Percentiles rank a stretch among this genome's conserved stretches.
These are phyloP conservation scores for Notodonta ziczac DNA, from an alignment of 2,888 invertebrate species.

Conservation along the genomic window DNA sequence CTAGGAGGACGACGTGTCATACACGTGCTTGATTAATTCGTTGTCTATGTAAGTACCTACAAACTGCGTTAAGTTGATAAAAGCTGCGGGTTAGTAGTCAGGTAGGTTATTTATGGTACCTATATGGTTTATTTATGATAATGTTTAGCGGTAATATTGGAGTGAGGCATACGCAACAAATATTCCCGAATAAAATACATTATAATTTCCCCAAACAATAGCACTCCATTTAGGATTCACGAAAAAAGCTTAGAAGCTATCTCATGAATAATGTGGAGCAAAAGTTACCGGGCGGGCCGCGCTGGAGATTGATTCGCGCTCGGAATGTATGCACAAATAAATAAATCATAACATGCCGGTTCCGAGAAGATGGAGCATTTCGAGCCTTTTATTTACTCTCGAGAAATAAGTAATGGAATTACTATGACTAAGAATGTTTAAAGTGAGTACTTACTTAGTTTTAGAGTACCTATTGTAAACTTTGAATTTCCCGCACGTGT, in stretches of 20 bases:
- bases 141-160: too few species aligned
- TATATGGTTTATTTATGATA: too few species aligned
- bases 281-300: background rate
- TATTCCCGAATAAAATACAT: background rate
- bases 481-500: too few species aligned
- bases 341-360: slow-evolving; percentile 5
- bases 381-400: background rate
- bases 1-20: too few species aligned
- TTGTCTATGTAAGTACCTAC: too few species aligned
- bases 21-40: too few species aligned
- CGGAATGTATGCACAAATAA: slow-evolving; percentile 4
- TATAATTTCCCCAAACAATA: slow-evolving; percentile 2
- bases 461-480: background rate
- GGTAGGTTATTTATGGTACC: too few species aligned
- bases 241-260: slow-evolving; percentile 3
- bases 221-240: slow-evolving; percentile 3
- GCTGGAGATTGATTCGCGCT: background rate
- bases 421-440: background rate
- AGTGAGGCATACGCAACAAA: too few species aligned
- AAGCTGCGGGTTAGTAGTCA: too few species aligned
- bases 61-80: too few species aligned
- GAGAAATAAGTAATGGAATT: background rate
- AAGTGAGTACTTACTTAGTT: background rate
- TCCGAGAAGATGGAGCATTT: background rate
- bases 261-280: slow-evolving; percentile 3